Percentiles rank a stretch among this genome's conserved stretches.
These are phyloP conservation scores for Lasioglossum baleicum DNA, from an alignment of 1,140 invertebrate species.

Conservation along the genomic window DNA sequence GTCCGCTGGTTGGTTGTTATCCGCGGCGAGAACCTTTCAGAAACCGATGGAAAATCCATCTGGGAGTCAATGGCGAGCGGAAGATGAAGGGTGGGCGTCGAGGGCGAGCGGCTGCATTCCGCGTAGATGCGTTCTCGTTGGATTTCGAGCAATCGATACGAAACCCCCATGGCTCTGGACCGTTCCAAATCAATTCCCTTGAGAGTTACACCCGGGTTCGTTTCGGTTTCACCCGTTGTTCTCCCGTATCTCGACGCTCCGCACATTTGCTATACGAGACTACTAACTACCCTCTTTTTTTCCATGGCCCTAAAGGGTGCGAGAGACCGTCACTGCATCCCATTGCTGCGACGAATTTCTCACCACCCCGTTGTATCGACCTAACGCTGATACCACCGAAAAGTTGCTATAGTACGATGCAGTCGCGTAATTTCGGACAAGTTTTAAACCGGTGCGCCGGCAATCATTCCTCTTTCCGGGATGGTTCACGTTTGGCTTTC, in stretches of 20 bases:
- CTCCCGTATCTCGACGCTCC: slow-evolving; percentile 11
- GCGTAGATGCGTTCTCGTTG: slow-evolving; percentile 40
- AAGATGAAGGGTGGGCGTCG: slow-evolving; percentile 40
- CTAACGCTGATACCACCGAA: slow-evolving; percentile 34
- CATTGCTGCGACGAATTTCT: slow-evolving; percentile 4
- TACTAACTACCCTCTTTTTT: slow-evolving; percentile 66
- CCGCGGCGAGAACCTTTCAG: slow-evolving; percentile 19
- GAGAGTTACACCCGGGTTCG: slow-evolving; percentile 60
- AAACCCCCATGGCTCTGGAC: slow-evolving; percentile 55
- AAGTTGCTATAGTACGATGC: slow-evolving; percentile 8
- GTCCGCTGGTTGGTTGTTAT: slow-evolving; percentile 26
- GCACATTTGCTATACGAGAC: slow-evolving; percentile 47
- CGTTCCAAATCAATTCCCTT: slow-evolving; percentile 66
- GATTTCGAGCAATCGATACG: slow-evolving; percentile 71
- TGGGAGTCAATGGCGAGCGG: slow-evolving; percentile 20
- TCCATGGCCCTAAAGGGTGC: slow-evolving; percentile 20
- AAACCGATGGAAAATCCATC: slow-evolving; percentile 57
- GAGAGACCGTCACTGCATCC: slow-evolving; percentile 15
- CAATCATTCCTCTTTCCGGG: not conserved
- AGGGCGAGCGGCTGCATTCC: slow-evolving; percentile 29
- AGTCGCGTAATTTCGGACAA: slow-evolving; percentile 2
- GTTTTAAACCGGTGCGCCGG: not conserved
- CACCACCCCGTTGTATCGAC: slow-evolving; percentile 35
- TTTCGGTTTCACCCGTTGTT: slow-evolving; percentile 51
- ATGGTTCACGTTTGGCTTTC: too few relatives aligned